Evolutionary conservation across 2,797 vertebrate genomes (phyloP).

Genomic region (Pipistrellus nathusii): DNA sequence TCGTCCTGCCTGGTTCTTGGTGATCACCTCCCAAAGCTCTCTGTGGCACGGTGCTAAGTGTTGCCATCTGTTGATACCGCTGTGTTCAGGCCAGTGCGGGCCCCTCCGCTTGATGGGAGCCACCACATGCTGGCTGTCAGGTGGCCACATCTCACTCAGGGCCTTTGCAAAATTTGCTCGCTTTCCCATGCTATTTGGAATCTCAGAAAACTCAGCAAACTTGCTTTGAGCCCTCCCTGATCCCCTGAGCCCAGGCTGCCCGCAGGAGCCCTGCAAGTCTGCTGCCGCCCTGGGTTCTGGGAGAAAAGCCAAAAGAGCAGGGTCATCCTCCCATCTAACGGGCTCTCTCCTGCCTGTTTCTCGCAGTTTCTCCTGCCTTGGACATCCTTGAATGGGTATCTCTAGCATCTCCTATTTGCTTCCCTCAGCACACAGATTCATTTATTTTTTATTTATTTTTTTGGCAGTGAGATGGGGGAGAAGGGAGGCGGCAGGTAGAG

Average conservation of each 20-base stretch:
- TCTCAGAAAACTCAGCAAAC: constrained; percentile 2
- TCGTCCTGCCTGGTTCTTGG: not conserved
- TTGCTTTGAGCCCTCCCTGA: not conserved
- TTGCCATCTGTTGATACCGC: not conserved
- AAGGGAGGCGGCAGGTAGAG: too few relatives aligned
- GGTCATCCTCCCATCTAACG: not conserved
- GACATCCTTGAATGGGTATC: not conserved
- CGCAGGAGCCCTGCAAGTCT: not conserved
- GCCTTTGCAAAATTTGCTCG: not conserved
- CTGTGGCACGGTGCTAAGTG: not conserved
- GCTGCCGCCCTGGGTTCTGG: not conserved
- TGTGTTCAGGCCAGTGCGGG: not conserved
- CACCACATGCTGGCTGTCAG: not conserved
- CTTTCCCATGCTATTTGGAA: not conserved
- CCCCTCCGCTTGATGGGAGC: fast-evolving
- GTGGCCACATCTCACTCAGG: not conserved
- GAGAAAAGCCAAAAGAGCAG: not conserved
- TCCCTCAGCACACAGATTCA: not conserved
- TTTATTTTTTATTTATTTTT: too few relatives aligned
- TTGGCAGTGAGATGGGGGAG: too few relatives aligned
- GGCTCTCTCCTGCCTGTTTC: not conserved
- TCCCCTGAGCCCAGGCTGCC: not conserved
- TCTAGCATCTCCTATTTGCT: not conserved
- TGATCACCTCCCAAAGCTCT: not conserved
- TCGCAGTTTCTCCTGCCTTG: not conserved